Evolutionary conservation across 2,888 invertebrate genomes (phyloP), one percentile per base, ranked within the genome.

Genomic region (Therioaphis trifolii): DNA sequence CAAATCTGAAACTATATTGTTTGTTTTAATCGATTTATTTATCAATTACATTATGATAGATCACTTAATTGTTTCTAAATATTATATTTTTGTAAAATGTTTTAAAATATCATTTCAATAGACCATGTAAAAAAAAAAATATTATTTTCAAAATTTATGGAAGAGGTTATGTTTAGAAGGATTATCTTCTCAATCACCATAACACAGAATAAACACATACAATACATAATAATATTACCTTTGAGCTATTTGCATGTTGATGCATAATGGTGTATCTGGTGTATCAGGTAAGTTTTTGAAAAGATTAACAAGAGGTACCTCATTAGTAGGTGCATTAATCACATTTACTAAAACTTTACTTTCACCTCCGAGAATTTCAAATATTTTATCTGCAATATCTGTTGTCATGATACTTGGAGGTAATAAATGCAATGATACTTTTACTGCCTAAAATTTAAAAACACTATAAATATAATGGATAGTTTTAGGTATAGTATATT

Each of bases 361-460:
- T 35, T 55, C 71, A 66, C 11, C 35, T n/a, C 82, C 82, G 35
- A 82, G 61, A 49, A 35, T 82, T 0, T 24, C 15, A 82, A 35
- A 82, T 29, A 82, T 63, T 24, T 74, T 74, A 1, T 61, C 52
- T 14, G 74, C 74, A 63, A 82, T 82, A 49, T 74, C 74, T 40
- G 63, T 4, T 21, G 72, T 82, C 74, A 82, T 82, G 9, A n/a
- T 27, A 63, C n/a, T 82, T 18, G 82, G 82, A 40, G 82, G 82
- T 35, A 82, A 52, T 21, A 82, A 74, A 18, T 82, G 61, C 82
- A 82, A 74, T 15, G 82, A 63, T n/a, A 66, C 82, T 82, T 82
- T 82, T 15, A 74, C 40, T 14, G 82, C 82, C 82, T 82, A 2
- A 35, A 82, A 63, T 27, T 15, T 9, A 1, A 66, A 18, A 40